Conservation (phyloP, 2,888 invertebrate species). For the Drosophila bunnanda region DNA sequence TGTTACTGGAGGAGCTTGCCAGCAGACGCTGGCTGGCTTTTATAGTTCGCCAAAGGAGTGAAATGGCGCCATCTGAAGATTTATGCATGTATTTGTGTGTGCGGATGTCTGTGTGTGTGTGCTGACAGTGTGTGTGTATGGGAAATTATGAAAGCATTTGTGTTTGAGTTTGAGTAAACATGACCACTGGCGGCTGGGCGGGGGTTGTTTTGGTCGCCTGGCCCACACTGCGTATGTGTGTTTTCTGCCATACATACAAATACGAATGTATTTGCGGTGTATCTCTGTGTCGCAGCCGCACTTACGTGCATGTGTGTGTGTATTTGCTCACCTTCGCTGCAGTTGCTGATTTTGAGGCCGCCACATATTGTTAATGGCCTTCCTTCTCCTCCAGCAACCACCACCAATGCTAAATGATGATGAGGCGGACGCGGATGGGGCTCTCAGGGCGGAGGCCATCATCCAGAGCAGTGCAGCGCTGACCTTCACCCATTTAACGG, state of each 20-base stretch:
- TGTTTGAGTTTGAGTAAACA: slow-evolving; percentile 66
- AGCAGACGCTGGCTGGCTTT: slow-evolving; percentile 63
- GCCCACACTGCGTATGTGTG: slow-evolving; percentile 30
- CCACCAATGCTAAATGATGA: slow-evolving; percentile 5
- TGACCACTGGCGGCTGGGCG: slow-evolving; percentile 33
- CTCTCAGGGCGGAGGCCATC: slow-evolving; percentile 27
- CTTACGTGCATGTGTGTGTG: slow-evolving; percentile 11
- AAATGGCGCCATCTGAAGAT: slow-evolving; percentile 76
- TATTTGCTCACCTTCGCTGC: slow-evolving; percentile 54
- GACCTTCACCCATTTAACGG: slow-evolving; percentile 81
- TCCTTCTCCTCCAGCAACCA: slow-evolving; percentile 25
- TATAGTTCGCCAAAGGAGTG: slow-evolving; percentile 65
- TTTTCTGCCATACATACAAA: slow-evolving; percentile 12
- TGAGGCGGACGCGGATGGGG: slow-evolving; percentile 14
- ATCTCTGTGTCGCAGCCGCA: slow-evolving; percentile 4
- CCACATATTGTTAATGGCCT: slow-evolving; percentile 66
- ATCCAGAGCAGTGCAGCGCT: slow-evolving; percentile 39
- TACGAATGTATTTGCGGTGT: slow-evolving; percentile 9
- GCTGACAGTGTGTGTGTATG: slow-evolving; percentile 13
- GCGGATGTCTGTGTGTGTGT: slow-evolving; percentile 10
- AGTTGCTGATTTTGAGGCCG: slow-evolving; percentile 49
- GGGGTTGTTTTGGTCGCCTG: slow-evolving; percentile 58
- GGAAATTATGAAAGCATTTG: slow-evolving; percentile 73
- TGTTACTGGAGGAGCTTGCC: slow-evolving; percentile 58
- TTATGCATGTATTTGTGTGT: slow-evolving; percentile 54